Evolutionary conservation across 1,140 invertebrate species (phyloP), one percentile per base, ranked within the genome.

Genomic region (Temnothorax longispinosus): DNA sequence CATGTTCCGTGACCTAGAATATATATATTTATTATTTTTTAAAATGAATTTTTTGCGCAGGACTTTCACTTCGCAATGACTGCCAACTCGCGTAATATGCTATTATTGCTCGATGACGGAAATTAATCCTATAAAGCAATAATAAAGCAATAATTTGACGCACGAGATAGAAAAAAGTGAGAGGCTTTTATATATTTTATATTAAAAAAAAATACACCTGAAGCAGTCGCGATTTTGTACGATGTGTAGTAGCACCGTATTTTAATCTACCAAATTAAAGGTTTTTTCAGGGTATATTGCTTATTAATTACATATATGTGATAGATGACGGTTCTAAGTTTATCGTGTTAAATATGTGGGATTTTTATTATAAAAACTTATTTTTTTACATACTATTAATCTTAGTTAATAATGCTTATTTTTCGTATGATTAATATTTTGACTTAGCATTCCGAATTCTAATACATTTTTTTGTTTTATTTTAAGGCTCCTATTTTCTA

Each of bases 21-120:
- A 38, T n/a, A 38, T n/a, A 41, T 69, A 47, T 69, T 67, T 69
- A 27, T 44, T 1, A 15, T 15, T 15, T 41, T 50, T 69, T 50
- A 15, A 27, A 27, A 47, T 1, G 13, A 69, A 27, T 47, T 69
- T 44, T 50, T 50, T 2, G 18, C 44, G 6, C n/a, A 3, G 8
- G n/a, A 52, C 7, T 80, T 67, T 67, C 32, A 80, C n/a, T 80
- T 78, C 2, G 62, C 18, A 32, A n/a, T 27, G 27, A 21, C 11
- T n/a, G 18, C 2, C 58, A 64, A 77, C 27, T 50, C 2, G 44
- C 27, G 2, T 62, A 75, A 38, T 74, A 10, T 27, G 27, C 27
- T 27, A 27, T n/a, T 8, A 18, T 8, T 56, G 11, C 6, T 75
- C 13, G 52, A 75, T 41, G n/a, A 54, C 6, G 18, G 2, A 76